Evolutionary conservation across 64 coral and sea anemone species (phyloP).

Genomic region (Acropora tenuis): DNA sequence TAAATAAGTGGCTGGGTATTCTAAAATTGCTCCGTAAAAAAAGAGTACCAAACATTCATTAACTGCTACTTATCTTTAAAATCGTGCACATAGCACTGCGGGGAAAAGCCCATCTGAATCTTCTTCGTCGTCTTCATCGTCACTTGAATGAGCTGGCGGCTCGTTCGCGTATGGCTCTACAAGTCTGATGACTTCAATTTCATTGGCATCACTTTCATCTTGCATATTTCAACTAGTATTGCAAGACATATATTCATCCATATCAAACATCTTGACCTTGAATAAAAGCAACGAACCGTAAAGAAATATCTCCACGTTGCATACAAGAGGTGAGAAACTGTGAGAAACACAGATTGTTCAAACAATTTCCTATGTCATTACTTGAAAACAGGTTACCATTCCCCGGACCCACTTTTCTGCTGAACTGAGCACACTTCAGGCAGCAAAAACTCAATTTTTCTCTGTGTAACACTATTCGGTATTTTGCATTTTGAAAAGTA

Average conservation of each 20-base stretch:
- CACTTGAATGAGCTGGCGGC: constrained; percentile 47
- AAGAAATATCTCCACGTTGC: not conserved
- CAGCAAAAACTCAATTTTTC: not conserved
- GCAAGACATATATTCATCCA: constrained; percentile 7
- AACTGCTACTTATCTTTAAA: constrained; percentile 28
- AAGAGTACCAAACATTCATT: constrained; percentile 49
- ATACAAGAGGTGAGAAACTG: not conserved
- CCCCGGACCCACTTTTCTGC: not conserved
- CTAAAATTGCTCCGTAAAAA: not conserved
- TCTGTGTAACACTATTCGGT: not conserved
- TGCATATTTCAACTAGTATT: constrained; percentile 2
- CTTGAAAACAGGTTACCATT: constrained; percentile 2
- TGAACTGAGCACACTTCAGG: not conserved
- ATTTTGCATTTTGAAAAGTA: not conserved
- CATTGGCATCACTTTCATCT: constrained; percentile 11
- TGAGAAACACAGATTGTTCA: not conserved
- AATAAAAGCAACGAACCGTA: not conserved
- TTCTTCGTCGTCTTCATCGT: constrained; percentile 27
- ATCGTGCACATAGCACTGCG: constrained; percentile 47
- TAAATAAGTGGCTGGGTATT: constrained; percentile 2
- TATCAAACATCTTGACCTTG: constrained; percentile 7
- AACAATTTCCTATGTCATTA: constrained; percentile 17
- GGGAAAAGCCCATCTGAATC: constrained; percentile 58
- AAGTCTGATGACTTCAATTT: constrained; percentile 17
- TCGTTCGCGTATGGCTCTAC: constrained; percentile 27